These are phyloP conservation scores for Drosophila ohnishii DNA, from an alignment of 1,140 invertebrate genomes.

Conservation along the genomic window DNA sequence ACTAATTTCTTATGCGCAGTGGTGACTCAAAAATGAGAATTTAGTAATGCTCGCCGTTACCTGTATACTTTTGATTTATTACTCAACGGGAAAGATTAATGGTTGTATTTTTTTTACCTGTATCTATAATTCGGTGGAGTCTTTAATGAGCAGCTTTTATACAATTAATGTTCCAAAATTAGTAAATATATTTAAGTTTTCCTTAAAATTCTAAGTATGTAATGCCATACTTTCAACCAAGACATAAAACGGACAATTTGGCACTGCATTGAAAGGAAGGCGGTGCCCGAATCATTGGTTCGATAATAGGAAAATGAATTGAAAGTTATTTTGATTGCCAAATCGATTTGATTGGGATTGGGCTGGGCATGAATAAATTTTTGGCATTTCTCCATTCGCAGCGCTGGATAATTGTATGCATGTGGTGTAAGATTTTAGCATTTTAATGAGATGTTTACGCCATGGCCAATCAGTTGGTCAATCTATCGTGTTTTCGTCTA, in stretches of 20 bases:
- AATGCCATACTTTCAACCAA: slow-evolving; percentile 25
- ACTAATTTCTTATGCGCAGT: slow-evolving; percentile 28
- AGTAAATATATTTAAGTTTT: neutral
- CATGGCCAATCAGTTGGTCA: slow-evolving; percentile 37
- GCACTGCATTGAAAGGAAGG: slow-evolving; percentile 3
- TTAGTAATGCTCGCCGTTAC: slow-evolving; percentile 12
- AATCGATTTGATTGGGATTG: slow-evolving; percentile 12
- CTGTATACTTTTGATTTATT: slow-evolving; percentile 11
- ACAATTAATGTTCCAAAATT: neutral
- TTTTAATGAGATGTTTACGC: slow-evolving; percentile 68
- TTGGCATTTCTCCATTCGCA: slow-evolving; percentile 9
- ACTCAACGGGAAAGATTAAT: slow-evolving; percentile 2
- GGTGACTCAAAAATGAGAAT: slow-evolving; percentile 17
- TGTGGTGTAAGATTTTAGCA: slow-evolving; percentile 76
- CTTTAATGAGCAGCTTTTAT: neutral
- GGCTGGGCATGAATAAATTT: slow-evolving; percentile 51
- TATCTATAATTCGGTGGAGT: neutral
- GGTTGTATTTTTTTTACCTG: neutral
- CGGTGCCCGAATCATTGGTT: slow-evolving; percentile 16
- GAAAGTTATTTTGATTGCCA: slow-evolving; percentile 63
- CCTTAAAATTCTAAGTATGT: neutral
- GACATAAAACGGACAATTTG: slow-evolving; percentile 51
- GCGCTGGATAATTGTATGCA: slow-evolving; percentile 58
- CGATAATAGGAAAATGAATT: slow-evolving; percentile 53
- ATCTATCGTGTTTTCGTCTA: slow-evolving; percentile 55